phyloP scores from a whole-genome alignment of 2,888 invertebrate species.

The Cryptus viduatorius region DNA sequence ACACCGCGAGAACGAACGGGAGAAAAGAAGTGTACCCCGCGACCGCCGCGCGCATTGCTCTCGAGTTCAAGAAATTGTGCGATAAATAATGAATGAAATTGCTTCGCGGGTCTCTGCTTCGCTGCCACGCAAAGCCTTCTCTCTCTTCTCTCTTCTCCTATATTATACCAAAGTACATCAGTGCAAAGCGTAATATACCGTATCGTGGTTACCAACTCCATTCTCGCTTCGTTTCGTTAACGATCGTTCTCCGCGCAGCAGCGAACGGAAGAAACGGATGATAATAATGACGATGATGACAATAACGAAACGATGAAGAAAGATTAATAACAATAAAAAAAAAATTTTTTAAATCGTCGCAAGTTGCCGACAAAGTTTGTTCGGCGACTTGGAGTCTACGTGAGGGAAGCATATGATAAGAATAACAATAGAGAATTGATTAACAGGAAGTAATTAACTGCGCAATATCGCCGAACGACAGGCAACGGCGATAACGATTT shows the following conservation, averaged over 20 bases:
- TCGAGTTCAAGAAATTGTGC: slow-evolving; percentile 66
- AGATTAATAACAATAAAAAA: too few species aligned
- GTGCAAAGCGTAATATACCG: slow-evolving; percentile 3
- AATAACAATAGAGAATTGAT: neutral
- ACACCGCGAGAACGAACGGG: slow-evolving; percentile 50
- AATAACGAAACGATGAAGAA: too few species aligned
- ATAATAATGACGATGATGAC: slow-evolving; percentile 38
- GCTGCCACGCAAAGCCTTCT: slow-evolving; percentile 59
- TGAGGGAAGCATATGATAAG: neutral
- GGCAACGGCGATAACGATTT: neutral
- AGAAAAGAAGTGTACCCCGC: slow-evolving; percentile 48
- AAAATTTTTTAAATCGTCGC: too few species aligned
- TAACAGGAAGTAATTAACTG: neutral
- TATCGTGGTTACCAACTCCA: slow-evolving; percentile 39
- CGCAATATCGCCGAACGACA: neutral
- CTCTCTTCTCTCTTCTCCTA: neutral
- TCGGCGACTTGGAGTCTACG: neutral
- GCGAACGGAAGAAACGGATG: slow-evolving; percentile 51
- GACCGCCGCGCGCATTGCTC: slow-evolving; percentile 25
- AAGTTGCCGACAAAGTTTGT: neutral
- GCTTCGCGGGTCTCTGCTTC: slow-evolving; percentile 65
- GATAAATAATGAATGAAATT: slow-evolving; percentile 78
- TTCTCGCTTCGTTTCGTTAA: slow-evolving; percentile 64
- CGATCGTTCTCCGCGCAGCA: slow-evolving; percentile 47
- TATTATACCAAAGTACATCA: slow-evolving; percentile 27